A percentile compares a stretch with the other conserved stretches of the same genome.
Evolutionary conservation across 2,888 invertebrate genomes (phyloP).

Genomic region (Petrolisthes cinctipes): DNA sequence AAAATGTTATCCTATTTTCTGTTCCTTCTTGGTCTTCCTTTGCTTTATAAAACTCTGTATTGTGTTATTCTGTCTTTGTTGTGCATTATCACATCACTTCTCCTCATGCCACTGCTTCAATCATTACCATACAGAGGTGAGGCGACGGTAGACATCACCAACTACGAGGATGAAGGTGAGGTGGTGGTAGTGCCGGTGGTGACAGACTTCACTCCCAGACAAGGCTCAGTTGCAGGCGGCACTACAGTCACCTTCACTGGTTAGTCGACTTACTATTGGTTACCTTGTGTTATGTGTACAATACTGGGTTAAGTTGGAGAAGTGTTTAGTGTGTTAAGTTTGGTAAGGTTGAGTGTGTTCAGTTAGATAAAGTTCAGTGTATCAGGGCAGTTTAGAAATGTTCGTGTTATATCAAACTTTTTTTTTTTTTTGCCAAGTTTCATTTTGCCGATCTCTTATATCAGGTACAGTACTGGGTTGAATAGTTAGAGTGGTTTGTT

Average conservation of each 20-base stretch:
- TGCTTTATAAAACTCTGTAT: not conserved
- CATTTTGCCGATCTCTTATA: no score
- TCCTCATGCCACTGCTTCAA: not conserved
- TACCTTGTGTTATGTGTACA: not conserved
- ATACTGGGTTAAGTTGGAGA: not conserved
- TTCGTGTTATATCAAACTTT: not conserved
- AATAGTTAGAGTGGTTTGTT: no score
- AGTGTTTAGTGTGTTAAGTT: not conserved
- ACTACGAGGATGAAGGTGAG: slow-evolving; percentile 34
- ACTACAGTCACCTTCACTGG: slow-evolving; percentile 48
- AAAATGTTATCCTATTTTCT: no score
- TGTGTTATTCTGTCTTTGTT: not conserved
- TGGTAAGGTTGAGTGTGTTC: not conserved
- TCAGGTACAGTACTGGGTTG: no score
- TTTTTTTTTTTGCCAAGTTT: not conserved
- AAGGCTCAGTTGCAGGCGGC: slow-evolving; percentile 47
- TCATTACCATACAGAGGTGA: slow-evolving; percentile 16
- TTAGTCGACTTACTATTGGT: not conserved
- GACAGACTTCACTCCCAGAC: slow-evolving; percentile 26
- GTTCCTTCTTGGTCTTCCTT: no score
- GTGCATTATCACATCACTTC: not conserved
- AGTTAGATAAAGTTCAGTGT: no score
- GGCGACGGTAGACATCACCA: slow-evolving; percentile 15
- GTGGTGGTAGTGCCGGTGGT: slow-evolving; percentile 43
- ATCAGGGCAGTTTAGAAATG: no score